Base-by-base conservation (phyloP, 2,888 invertebrate genomes). In the Synanthedon myopaeformis region DNA sequence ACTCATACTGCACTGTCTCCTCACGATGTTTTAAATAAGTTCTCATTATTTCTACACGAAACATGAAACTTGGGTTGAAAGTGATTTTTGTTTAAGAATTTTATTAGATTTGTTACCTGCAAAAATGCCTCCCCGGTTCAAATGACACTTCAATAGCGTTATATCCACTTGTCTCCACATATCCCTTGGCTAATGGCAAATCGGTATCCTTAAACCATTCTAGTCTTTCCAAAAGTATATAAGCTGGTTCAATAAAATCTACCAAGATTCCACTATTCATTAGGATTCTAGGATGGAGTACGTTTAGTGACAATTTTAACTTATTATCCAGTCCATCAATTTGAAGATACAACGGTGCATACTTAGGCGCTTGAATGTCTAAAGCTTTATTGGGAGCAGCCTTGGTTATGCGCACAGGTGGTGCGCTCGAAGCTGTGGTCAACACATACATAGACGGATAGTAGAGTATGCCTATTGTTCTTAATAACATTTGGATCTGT, bases 81-180 rank as follows among this genome's bases (percentile, higher is more conserved):
- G n/a, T n/a, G n/a, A n/a, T n/a, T n/a, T 45, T n/a, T 1, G 2
- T 45, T 45, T 45, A 13, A 11, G 13, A 45, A 10, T 45, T 5
- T 13, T 45, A 6, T 45, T 45, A 14, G 8, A 12, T 35, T 0
- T 52, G 53, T 51, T 53, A 82, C 86, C 85, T 79, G 64, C 77
- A 85, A 65, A 72, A 74, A 68, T 87, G 83, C 63, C 86, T 75
- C 42, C 86, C 86, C 0, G 83, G 82, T 1, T 56, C 51, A 57
- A 85, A 74, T 0, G 56, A 57, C 0, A 82, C 60, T 61, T 83
- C 75, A 17, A 76, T 64, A 3, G 76, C 59, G 52, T 74, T 69
- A 54, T 83, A 86, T 0, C 78, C 75, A 45, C 65, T 61, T 0
- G 85, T 81, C 12, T 60, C 55, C 0, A 83, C 50, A 67, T 62